Conservation (phyloP, 1,140 invertebrate species). For the Asbolus verrucosus region DNA sequence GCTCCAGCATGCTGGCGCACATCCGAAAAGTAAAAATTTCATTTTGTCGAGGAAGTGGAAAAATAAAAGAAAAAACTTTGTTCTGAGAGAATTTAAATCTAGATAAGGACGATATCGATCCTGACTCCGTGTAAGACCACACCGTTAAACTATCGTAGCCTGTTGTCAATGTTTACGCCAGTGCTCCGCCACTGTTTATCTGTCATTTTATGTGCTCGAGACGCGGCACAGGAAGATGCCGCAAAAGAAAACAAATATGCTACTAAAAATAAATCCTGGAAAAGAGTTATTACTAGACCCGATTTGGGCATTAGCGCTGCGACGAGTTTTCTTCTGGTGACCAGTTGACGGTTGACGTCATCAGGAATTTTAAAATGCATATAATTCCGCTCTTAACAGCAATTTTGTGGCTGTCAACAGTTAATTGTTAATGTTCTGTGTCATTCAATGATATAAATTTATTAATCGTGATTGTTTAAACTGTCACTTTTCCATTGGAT, state of each 20-base stretch:
- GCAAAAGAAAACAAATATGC: slow-evolving; percentile 12
- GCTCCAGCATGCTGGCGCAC: no score
- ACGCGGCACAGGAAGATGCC: slow-evolving; percentile 23
- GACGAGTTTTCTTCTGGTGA: no score
- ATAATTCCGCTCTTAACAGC: no score
- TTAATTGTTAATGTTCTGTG: no score
- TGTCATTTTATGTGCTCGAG: slow-evolving; percentile 30
- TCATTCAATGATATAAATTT: no score
- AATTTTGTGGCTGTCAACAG: no score
- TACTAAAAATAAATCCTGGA: slow-evolving; percentile 16
- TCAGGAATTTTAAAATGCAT: no score
- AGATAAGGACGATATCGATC: slow-evolving; percentile 11
- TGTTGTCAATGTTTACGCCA: slow-evolving; percentile 8
- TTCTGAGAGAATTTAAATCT: background rate
- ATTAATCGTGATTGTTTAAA: no score
- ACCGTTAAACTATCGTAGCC: background rate
- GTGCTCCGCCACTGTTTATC: slow-evolving; percentile 23
- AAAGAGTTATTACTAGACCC: background rate
- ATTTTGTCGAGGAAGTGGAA: background rate
- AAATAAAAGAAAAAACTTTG: no score
- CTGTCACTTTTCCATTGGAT: no score
- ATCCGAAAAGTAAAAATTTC: background rate
- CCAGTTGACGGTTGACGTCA: no score
- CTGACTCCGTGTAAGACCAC: background rate
- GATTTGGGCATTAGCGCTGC: no score